phyloP scores from a whole-genome alignment of 2,113 vertebrate genomes.

The Hippocampus guttulatus region DNA sequence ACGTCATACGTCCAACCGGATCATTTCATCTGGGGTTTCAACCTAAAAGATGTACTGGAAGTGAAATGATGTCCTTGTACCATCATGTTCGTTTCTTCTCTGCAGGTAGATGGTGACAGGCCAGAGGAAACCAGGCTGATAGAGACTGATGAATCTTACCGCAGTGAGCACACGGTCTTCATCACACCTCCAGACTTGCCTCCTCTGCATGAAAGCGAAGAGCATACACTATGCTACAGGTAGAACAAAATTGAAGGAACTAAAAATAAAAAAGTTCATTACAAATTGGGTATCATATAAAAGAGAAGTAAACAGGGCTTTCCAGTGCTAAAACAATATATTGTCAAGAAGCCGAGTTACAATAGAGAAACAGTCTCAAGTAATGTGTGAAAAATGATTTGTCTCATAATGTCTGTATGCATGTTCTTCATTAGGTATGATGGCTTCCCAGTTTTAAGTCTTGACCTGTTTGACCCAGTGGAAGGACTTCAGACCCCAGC shows the following conservation, averaged over 20 bases:
- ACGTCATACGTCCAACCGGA: background rate
- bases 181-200: conserved; percentile 95
- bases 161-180: conserved; percentile 96
- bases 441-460: conserved; percentile 88
- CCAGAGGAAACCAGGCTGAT: conserved; percentile 85
- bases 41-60: background rate
- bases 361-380: no score
- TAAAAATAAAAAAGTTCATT: background rate
- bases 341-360: no score
- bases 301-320: background rate
- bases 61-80: background rate
- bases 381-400: background rate
- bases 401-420: background rate
- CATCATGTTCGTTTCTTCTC: background rate
- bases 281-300: no score
- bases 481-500: conserved; percentile 74
- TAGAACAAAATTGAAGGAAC: conserved; percentile 41
- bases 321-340: no score
- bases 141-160: conserved; percentile 92
- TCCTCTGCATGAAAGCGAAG: conserved; percentile 84
- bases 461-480: conserved; percentile 86
- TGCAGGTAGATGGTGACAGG: conserved; percentile 84
- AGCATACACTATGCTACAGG: conserved; percentile 88
- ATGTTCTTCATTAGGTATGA: conserved; percentile 77
- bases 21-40: background rate